Base-by-base conservation (phyloP, 2,797 vertebrate genomes). In the Phataginus tetradactyla region DNA sequence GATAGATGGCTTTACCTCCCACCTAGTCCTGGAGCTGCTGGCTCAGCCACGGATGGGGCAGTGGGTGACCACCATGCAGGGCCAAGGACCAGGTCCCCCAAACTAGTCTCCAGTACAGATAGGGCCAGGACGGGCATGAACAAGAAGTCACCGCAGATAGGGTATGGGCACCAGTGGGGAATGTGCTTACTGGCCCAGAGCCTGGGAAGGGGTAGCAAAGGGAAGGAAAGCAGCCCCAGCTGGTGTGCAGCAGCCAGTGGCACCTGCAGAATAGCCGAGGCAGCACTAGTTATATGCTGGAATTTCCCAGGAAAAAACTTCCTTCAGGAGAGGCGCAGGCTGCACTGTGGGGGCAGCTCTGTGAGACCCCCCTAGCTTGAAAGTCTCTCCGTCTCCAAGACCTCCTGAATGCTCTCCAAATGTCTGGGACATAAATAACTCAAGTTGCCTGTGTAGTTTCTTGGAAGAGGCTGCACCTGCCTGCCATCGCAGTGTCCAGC, bases 1-100 rank as follows among this genome's bases (percentile, higher is more conserved):
- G 84, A 42, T 69, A 25, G 42, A 53, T 4, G 51, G 71, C 71
- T 94, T 95, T 61, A 83, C 78, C 59, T 78, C 72, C 94, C 85
- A 94, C 86, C 85, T n/a, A 6, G 57, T 18, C 64, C 75, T 59
- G 53, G 63, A 81, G 63, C 45, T 91, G 51, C 74, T 74, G 66
- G 61, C 66, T n/a, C 39, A 61, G 51, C 57, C 25, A 11, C 2
- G 25, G 39, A 71, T 15, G 5, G 6, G 10, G 25, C n/a, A 21
- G 18, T 4, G 7, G 61, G 37, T 55, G 45, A 68, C 20, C n/a
- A 68, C 20, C n/a, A 59, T 7, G 17, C 25, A 11, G 3, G 14
- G 4, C 49, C n/a, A 80, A 86, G 78, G 39, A 57, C 17, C 1
- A 4, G 20, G 20, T 39, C 78, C 63, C 45, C 29, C 11, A 34